Conservation (phyloP, 2,113 vertebrate species). For the Cynopterus brachyotis region DNA sequence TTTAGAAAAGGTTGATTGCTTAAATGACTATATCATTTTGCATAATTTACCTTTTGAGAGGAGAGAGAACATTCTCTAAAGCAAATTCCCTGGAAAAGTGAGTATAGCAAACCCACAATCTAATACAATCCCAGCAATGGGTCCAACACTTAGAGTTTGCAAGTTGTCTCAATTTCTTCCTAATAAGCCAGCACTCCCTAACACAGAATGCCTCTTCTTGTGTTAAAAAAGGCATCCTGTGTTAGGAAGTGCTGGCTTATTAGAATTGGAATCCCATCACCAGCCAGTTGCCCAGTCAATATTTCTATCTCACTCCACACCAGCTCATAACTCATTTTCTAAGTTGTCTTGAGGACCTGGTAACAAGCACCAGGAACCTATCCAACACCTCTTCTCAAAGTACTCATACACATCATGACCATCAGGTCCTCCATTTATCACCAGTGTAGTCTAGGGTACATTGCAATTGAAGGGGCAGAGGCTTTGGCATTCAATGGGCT, state of each 20-base stretch:
- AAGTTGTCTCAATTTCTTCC: neutral
- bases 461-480: neutral
- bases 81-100: neutral
- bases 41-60: neutral
- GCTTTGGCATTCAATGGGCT: neutral
- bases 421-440: neutral
- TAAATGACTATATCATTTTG: neutral
- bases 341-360: neutral
- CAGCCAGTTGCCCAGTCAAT: neutral
- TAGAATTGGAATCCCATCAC: neutral
- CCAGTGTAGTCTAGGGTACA: accelerated
- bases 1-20: neutral
- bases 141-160: no score
- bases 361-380: neutral
- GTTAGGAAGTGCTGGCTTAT: neutral
- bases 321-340: neutral
- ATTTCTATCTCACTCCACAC: neutral
- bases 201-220: no score
- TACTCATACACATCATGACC: neutral
- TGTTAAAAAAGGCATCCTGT: neutral
- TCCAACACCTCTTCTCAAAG: neutral
- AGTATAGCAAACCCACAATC: neutral
- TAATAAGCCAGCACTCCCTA: no score
- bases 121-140: neutral
- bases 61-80: neutral